Evolutionary conservation across 2,113 vertebrate species (phyloP), one percentile per base, ranked within the genome.

Genomic region (Hypanus sabinus): DNA sequence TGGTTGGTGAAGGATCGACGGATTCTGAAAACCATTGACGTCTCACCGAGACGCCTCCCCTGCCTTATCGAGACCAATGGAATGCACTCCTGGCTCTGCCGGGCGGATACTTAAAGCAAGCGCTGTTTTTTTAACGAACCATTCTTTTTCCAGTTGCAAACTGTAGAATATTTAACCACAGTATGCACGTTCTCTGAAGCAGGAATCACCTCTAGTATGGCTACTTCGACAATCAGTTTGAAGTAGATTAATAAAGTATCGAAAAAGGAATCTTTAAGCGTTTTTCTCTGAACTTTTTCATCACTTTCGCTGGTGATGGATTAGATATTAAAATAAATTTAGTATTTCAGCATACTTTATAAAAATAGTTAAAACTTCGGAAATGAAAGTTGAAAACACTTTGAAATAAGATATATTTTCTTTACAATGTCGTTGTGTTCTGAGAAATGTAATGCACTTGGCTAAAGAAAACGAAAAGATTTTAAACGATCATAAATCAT

Each of bases 1-100:
- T 62, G 88, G 88, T n/a, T 46, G 88, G 88, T 93, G 62, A 93
- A 65, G 90, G 68, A 24, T 93, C 65, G 90, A 68, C 90, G 33
- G 68, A 73, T 14, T 93, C 90, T 46, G 8, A n/a, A n/a, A 71
- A 27, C 33, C 90, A 93, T 73, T 93, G 90, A 93, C 90, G 90
- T 93, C 90, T 93, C n/a, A 0, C 65, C 38, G 30, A 55, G 90
- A 73, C 90, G 62, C 90, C 90, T 62, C 90, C 33, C 88, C 12
- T 33, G 14, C 85, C 85, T 73, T 27, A 27, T 93, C 33, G 90
- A 73, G 90, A 68, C 90, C 90, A 93, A 93, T 93, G 33, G 68
- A 36, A 27, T 38, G 90, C 70, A 38, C 38, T 33, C 8, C 65
- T 46, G 68, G 20, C 8, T 27, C 18, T 71, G 68, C 36, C 46